phyloP scores from a whole-genome alignment of 2,797 vertebrate species.

The Micropoecilia bifurca region DNA sequence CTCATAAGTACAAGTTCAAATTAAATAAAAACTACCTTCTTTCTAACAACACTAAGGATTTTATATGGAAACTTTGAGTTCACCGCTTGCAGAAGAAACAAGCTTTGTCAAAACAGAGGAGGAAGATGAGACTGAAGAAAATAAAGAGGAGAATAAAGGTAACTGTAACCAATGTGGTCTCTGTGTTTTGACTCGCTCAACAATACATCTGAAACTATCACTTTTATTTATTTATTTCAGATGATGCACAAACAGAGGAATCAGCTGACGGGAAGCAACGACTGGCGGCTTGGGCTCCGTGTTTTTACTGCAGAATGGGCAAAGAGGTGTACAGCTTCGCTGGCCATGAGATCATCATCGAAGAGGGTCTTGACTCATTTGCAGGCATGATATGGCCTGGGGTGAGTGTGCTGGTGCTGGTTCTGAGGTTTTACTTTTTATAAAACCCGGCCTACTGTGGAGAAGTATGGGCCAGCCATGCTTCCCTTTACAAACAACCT shows the following conservation, averaged over 20 bases:
- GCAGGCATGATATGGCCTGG: conserved; percentile 90
- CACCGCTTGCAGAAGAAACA: conserved; percentile 24
- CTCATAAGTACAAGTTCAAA: background rate
- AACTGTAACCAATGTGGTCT: background rate
- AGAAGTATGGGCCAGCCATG: background rate
- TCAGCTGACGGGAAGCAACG: conserved; percentile 12
- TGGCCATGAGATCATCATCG: conserved; percentile 85
- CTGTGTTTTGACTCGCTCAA: background rate
- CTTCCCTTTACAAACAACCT: background rate
- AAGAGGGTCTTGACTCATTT: conserved; percentile 86
- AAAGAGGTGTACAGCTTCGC: conserved; percentile 84
- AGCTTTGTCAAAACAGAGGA: background rate
- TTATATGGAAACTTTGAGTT: conserved; percentile 42
- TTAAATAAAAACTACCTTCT: background rate
- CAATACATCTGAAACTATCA: background rate
- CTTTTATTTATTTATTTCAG: conserved; percentile 27
- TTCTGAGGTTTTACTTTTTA: background rate
- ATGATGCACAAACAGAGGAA: conserved; percentile 23
- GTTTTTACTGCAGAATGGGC: conserved; percentile 70
- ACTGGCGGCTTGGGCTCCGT: conserved; percentile 75
- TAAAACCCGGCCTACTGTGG: background rate
- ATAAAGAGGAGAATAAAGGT: conserved; percentile 32
- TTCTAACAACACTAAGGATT: conserved; percentile 3
- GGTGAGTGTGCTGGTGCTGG: conserved; percentile 76
- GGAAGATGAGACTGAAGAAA: conserved; percentile 6